Evolutionary conservation across 2,888 invertebrate genomes (phyloP), one percentile per base, ranked within the genome.

Genomic region (Priocnemis perturbator): DNA sequence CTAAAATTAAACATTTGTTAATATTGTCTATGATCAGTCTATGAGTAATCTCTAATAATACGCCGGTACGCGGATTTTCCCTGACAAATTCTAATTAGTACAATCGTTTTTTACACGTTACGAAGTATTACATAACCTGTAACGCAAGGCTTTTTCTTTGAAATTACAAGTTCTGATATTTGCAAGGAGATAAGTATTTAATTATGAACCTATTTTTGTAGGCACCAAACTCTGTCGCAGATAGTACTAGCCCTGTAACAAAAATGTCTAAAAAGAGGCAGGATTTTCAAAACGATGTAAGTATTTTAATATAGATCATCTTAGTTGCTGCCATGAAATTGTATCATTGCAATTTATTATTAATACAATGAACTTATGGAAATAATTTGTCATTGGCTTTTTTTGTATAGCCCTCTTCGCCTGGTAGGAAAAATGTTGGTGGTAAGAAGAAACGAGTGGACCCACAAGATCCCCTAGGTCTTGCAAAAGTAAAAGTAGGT

Each of bases 1-100:
- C 74, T 73, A 65, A 62, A 71, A 66, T 55, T 59, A 69, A 57
- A 9, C 30, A 14, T 3, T 59, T 69, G 9, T 11, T 72, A 59
- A 66, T 67, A 68, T 73, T 15, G 47, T 61, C 44, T 21, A 66
- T 72, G 63, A 75, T 71, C 77, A 81, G 47, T 61, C 44, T 21
- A 66, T 72, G 63, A 75, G 73, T 78, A 81, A 78, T 78, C 52
- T 77, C 77, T 81, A 81, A 78, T 78, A 74, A 78, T 77, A 77
- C 21, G 14, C 37, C 37, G 37, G 37, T 9, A 1, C 37, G 14
- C 7, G 11, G 37, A 11, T 37, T 37, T 37, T 11, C 52, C 26
- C 15, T 44, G 3, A 1, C 26, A 50, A 11, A 2, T 48, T 20
- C 47, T 50, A 48, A 60, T 48, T 48, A 26, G n/a, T 62, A 17